Conservation (phyloP, 2,888 invertebrate genomes). For the Ectemnius continuus region DNA sequence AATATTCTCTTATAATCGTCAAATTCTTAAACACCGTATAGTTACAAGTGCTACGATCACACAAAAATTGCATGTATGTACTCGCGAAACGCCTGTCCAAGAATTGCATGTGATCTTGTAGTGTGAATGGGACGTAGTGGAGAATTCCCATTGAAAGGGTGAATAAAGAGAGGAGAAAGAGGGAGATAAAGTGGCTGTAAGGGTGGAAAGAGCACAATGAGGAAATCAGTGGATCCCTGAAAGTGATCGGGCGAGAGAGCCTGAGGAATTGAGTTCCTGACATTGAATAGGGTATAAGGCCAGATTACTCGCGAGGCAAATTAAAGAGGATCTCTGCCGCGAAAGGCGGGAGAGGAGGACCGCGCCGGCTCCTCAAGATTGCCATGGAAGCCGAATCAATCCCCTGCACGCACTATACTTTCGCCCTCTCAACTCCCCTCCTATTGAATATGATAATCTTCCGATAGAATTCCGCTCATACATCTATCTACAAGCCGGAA, state of each 20-base stretch:
- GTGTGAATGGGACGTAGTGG: too few species aligned
- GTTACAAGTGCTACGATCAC: too few species aligned
- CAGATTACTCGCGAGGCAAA: background rate
- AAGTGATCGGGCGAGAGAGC: conserved; percentile 2
- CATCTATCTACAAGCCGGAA: background rate
- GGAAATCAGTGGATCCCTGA: background rate
- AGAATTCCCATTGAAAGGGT: too few species aligned
- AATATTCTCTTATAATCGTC: too few species aligned
- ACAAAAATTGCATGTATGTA: too few species aligned
- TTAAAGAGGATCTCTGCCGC: conserved; percentile 2
- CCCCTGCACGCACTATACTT: too few species aligned
- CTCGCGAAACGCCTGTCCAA: too few species aligned
- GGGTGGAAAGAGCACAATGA: background rate
- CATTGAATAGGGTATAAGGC: conserved; percentile 9
- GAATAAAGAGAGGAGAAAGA: background rate
- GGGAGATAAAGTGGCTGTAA: background rate
- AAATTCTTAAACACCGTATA: too few species aligned
- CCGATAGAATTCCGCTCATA: background rate
- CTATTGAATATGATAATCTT: background rate
- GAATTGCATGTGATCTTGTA: too few species aligned
- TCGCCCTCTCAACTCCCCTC: background rate
- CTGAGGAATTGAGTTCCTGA: conserved; percentile 1
- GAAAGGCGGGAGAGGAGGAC: background rate
- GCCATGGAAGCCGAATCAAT: too few species aligned
- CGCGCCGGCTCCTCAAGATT: too few species aligned